Evolutionary conservation across 2,888 invertebrate species (phyloP), one percentile per base, ranked within the genome.

Genomic region (Bombyx huttoni): DNA sequence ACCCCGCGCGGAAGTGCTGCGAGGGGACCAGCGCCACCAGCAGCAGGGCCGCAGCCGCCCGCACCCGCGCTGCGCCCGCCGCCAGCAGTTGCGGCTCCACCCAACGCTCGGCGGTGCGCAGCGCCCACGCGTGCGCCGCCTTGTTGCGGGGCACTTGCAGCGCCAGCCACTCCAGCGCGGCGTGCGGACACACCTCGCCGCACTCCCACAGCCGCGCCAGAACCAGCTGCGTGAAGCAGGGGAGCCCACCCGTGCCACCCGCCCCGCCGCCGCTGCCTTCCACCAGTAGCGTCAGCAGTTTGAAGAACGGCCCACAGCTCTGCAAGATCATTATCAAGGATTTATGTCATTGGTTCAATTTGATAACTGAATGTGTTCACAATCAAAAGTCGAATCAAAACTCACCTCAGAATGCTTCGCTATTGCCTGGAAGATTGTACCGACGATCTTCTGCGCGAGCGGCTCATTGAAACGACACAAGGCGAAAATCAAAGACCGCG

Each of bases 91-190:
- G 97, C 59, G 94, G 92, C 75, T 98, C 97, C 53, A 97, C 90
- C 97, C 98, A 98, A 33, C 92, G 94, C 60, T 97, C 96, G 63
- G 97, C 92, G n/a, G 95, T 95, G 63, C 94, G 94, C n/a, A 98
- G 87, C 12, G 97, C 96, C 95, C 96, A 97, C 49, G 94, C 92
- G 78, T 97, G 97, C 0, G 96, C 96, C 50, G 96, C 91, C 74
- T 97, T 95, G 82, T 97, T 98, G 55, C 97, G 91, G 0, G 96
- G 94, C 1, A 93, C 93, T 88, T 94, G 94, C 56, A 94, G 75
- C 7, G 96, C 94, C 53, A 98, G 89, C 98, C 98, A 98, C 77
- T 98, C 98, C 6, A 98, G 89, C 49, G 97, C 96, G 8, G 96
- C 95, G 75, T 96, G 96, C 3, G 97, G 97, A 60, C 96, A 96